Evolutionary conservation across 1,140 invertebrate genomes (phyloP), one percentile per base, ranked within the genome.

Genomic region (Antheraea mylitta): DNA sequence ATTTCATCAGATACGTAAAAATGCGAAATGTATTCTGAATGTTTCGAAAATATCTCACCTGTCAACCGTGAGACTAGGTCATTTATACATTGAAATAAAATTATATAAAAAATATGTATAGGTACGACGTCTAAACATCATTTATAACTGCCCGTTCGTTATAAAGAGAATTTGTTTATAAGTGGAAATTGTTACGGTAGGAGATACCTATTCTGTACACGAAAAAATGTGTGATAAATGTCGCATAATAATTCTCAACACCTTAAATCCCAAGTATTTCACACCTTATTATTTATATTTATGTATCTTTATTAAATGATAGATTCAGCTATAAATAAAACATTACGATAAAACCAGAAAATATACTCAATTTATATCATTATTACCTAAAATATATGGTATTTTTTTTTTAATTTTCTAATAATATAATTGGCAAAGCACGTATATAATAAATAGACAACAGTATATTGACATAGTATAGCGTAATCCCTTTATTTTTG

Each of bases 81-180:
- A 53, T 53, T 53, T 53, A 53, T 53, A 53, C 16, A n/a, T 53
- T n/a, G 45, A 53, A 53, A 53, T 53, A 53, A 53, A 53, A 53
- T 53, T 53, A 53, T 53, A 0, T 53, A 16, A 53, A 53, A n/a
- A 53, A 53, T 53, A 53, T 16, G 45, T 13, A 53, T 53, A 53
- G 45, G 45, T 53, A 53, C 45, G 45, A 53, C 45, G 45, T 53
- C 45, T 53, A 53, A 53, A 53, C 45, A 53, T 53, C 45, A 53
- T 53, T 53, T 53, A 53, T 53, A 53, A 53, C 45, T 53, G 45
- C 45, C 45, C 1, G 5, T 16, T 6, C 45, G 45, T 53, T 53
- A 53, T 53, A 53, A 53, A 53, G 45, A 53, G 16, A 53, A 53
- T 53, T 53, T 53, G 45, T 53, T 53, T 53, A 13, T 53, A 53